Conservation (phyloP, 1,140 invertebrate species). For the Maconellicoccus hirsutus region DNA sequence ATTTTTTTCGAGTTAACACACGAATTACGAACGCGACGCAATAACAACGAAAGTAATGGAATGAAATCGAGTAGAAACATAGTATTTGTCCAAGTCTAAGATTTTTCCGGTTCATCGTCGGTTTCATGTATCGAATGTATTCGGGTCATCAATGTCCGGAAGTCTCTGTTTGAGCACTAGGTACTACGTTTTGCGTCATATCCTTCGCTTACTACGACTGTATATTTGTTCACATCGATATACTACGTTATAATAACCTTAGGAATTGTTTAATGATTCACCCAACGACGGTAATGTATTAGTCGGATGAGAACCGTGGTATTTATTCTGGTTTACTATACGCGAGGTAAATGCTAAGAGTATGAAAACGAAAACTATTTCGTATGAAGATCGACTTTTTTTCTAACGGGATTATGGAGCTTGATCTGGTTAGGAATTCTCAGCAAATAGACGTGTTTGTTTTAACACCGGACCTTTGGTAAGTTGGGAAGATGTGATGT, state of each 20-base stretch:
- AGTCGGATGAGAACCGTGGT: neutral
- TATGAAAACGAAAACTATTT: conserved; percentile 6
- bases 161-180: conserved; percentile 1
- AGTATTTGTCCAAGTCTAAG: neutral
- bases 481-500: no score
- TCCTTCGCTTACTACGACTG: neutral
- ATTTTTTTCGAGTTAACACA: neutral
- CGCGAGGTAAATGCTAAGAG: no score
- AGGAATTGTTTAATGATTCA: conserved; percentile 9
- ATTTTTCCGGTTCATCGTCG: neutral
- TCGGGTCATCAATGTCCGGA: neutral
- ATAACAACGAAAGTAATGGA: no score
- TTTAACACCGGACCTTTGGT: no score
- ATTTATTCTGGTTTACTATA: no score
- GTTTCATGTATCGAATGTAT: no score
- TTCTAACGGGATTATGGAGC: neutral
- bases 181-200: neutral
- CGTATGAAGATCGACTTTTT: neutral
- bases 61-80: neutral
- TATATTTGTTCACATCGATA: conserved; percentile 9
- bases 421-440: no score
- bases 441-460: no score
- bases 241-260: neutral
- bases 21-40: no score
- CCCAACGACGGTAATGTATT: neutral